Evolutionary conservation across 2,888 invertebrate genomes (phyloP).

Genomic region (Drosophila kuntzei): DNA sequence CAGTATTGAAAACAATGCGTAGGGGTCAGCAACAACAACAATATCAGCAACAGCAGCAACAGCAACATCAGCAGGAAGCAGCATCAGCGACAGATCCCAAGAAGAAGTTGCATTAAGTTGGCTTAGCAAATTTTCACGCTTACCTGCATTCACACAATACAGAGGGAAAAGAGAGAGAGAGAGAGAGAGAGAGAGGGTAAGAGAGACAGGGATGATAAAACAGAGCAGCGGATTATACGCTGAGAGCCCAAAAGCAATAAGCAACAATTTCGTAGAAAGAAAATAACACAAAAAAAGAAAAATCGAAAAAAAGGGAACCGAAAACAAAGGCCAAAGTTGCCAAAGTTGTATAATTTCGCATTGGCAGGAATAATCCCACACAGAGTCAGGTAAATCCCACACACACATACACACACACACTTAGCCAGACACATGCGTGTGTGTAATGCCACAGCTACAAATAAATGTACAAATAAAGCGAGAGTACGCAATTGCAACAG

Average conservation of each 20-base stretch:
- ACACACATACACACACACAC: constrained; percentile 35
- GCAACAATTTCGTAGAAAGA: constrained; percentile 71
- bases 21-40: constrained; percentile 53
- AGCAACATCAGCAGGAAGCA: constrained; percentile 40
- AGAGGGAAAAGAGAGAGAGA: not conserved
- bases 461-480: constrained; percentile 14
- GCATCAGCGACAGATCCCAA: constrained; percentile 27
- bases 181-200: too few species aligned
- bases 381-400: constrained; percentile 70
- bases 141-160: constrained; percentile 66
- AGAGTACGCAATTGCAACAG: constrained; percentile 29
- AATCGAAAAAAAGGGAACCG: constrained; percentile 28
- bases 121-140: constrained; percentile 82
- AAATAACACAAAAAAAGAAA: constrained; percentile 34
- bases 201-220: constrained; percentile 1
- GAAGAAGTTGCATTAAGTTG: constrained; percentile 78
- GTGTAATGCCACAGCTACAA: constrained; percentile 27
- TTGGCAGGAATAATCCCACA: constrained; percentile 78
- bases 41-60: constrained; percentile 46
- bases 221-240: constrained; percentile 45
- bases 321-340: constrained; percentile 61
- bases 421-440: constrained; percentile 15
- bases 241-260: constrained; percentile 73
- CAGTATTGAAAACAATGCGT: constrained; percentile 60
- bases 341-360: constrained; percentile 79